Conservation (phyloP, 2,113 vertebrate species). For the Rhinopomastus cyanomelas region DNA sequence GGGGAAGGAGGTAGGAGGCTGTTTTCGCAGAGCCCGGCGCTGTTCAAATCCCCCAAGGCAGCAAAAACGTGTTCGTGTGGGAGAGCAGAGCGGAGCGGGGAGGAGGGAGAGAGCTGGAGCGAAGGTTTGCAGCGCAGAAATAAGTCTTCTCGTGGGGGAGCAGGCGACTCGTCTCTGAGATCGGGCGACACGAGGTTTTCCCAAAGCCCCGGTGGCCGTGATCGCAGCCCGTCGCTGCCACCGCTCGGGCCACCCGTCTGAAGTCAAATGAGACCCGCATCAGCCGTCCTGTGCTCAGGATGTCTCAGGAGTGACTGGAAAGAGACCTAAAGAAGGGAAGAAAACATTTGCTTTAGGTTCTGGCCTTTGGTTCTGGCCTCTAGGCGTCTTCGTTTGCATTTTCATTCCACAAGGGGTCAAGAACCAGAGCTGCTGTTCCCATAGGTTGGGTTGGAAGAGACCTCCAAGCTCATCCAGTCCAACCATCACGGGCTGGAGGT, state of each 20-base stretch:
- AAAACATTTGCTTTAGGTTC: background rate
- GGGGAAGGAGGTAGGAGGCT: background rate
- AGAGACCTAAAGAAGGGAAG: background rate
- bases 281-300: fast-evolving
- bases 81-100: background rate
- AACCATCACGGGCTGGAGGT: too few species aligned
- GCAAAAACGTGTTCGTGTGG: background rate
- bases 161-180: constrained; percentile 29
- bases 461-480: too few species aligned
- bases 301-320: fast-evolving
- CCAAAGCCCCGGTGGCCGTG: constrained; percentile 27
- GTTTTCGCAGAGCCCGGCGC: background rate
- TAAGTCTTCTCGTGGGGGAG: constrained; percentile 1
- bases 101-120: background rate
- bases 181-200: constrained; percentile 49
- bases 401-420: background rate
- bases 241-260: background rate
- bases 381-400: background rate
- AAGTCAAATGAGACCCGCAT: background rate
- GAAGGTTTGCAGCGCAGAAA: constrained; percentile 40
- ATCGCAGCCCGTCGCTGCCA: background rate
- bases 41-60: constrained; percentile 48
- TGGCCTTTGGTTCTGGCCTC: background rate
- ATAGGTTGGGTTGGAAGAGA: too few species aligned
- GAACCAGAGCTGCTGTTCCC: background rate